Base-by-base conservation (phyloP, 1,140 invertebrate genomes). In the Riptortus pedestris region DNA sequence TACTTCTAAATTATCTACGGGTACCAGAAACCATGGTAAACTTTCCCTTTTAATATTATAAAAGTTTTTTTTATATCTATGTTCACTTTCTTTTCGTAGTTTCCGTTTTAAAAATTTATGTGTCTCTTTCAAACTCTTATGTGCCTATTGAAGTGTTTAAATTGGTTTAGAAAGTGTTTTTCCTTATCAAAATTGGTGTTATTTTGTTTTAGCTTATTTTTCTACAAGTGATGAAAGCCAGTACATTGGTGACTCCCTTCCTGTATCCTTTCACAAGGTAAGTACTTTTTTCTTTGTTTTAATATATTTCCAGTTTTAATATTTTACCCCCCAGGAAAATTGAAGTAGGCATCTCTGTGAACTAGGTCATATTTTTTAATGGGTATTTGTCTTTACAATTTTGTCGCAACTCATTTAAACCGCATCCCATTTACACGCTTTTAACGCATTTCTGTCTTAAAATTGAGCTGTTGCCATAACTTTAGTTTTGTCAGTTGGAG, bases 171-270 rank as follows among this genome's bases (percentile, higher is more conserved):
- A 38, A 7, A 38, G 5, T 7, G 31, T 38, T 12, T 11, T 22
- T 27, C 12, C 22, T 27, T 63, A 16, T 51, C 47, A 28, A n/a
- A 2, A n/a, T n/a, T n/a, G n/a, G n/a, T 57, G 45, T 52, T 66
- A 48, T 64, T 64, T 67, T 66, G 38, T 81, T 80, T 65, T 75
- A 85, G 83, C 80, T 66, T 85, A 85, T 71, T 80, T 85, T 67
- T 82, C 85, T 73, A 82, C 83, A 73, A 83, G 83, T 72, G 83
- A 81, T 71, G 82, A 86, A 69, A 77, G 85, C 67, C 80, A 80
- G 70, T 85, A 85, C 72, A 77, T 85, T 72, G 77, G 83, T 71
- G 83, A 83, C 73, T 80, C 74, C 66, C 75, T 81, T 72, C 79
- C 79, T 64, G 75, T 80, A 70, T 75, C 78, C 67, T 74, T 81